Percentiles rank a stretch among this genome's conserved stretches.
Conservation (phyloP, 2,888 invertebrate species). For the Latrodectus elegans region DNA sequence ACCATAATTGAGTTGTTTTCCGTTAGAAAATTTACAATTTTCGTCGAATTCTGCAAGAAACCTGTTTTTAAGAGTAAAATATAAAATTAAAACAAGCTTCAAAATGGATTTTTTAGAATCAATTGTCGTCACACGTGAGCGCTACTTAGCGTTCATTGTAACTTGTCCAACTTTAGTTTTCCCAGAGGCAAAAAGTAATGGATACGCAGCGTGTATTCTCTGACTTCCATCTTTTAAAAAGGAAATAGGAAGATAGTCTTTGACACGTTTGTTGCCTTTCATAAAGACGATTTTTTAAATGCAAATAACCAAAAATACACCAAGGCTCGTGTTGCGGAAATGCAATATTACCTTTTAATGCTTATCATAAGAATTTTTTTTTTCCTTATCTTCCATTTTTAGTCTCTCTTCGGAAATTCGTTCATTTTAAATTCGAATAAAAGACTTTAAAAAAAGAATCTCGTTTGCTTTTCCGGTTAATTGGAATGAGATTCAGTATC, state of each 20-base stretch:
- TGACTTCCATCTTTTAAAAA: neutral
- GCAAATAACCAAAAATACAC: conserved; percentile 1
- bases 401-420: neutral
- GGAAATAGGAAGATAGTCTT: neutral
- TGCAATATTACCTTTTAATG: neutral
- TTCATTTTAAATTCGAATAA: neutral
- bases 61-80: no score
- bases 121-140: neutral
- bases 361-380: neutral
- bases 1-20: no score
- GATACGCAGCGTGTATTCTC: neutral
- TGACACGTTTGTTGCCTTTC: neutral
- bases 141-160: neutral
- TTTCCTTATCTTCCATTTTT: neutral
- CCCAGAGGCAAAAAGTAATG: neutral
- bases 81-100: no score
- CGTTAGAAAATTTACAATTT: no score
- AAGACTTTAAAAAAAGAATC: neutral
- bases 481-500: neutral
- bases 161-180: neutral
- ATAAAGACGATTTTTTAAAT: neutral
- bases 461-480: neutral
- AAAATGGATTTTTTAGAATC: neutral
- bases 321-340: neutral
- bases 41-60: no score